phyloP scores from a whole-genome alignment of 2,888 invertebrate species.

The Nephrocerus scutellatus region DNA sequence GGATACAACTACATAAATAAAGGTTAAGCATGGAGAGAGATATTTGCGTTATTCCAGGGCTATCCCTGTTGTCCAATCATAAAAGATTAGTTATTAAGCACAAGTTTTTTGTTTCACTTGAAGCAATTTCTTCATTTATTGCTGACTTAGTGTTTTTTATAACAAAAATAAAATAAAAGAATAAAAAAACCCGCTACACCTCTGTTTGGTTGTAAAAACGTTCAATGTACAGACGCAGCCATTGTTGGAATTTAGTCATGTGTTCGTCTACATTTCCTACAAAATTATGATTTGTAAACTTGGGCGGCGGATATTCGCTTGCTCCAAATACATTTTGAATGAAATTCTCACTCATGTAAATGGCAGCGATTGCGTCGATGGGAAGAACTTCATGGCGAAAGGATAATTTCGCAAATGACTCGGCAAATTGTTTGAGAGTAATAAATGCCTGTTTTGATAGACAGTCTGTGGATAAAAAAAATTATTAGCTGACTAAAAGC shows the following conservation, averaged over 20 bases:
- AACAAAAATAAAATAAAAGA: too few species aligned
- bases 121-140: too few species aligned
- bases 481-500: too few species aligned
- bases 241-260: constrained; percentile 34
- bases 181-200: too few species aligned
- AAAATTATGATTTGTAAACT: constrained; percentile 27
- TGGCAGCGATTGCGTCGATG: constrained; percentile 38
- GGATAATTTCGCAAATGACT: constrained; percentile 43
- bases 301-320: constrained; percentile 31
- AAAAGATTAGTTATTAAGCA: too few species aligned
- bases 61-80: too few species aligned
- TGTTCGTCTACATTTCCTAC: constrained; percentile 36
- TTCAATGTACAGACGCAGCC: constrained; percentile 35
- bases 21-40: too few species aligned
- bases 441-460: constrained; percentile 38
- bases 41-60: too few species aligned
- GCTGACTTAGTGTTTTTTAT: too few species aligned
- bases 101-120: too few species aligned
- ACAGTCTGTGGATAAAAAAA: constrained; percentile 31
- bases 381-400: constrained; percentile 35
- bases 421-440: constrained; percentile 39
- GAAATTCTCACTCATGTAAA: constrained; percentile 40
- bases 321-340: constrained; percentile 34
- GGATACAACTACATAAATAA: too few species aligned
- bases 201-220: too few species aligned